Base-by-base conservation (phyloP, 2,888 invertebrate species). In the Poecilus cupreus region DNA sequence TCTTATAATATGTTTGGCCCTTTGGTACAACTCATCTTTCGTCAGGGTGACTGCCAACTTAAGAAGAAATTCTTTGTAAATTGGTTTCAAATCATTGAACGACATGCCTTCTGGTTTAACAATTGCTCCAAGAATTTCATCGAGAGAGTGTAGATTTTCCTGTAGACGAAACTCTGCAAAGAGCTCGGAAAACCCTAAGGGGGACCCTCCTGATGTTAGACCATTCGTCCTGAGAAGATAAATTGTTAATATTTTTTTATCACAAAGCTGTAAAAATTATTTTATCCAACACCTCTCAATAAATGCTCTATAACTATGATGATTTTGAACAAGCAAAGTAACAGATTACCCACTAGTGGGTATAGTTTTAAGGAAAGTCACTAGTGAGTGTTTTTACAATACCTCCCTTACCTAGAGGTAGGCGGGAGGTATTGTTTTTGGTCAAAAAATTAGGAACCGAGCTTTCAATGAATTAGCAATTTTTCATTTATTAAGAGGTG, bases 101-200 rank as follows among this genome's bases (percentile, higher is more conserved):
- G 96, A 96, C 96, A 97, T 97, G 82, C 97, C 97, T 88, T 97
- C 96, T 39, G 96, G 94, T 89, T 96, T 96, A 85, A 97, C 96
- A 87, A 97, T 97, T 86, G 95, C 95, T 86, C 94, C 95, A 72
- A 97, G 91, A 85, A 96, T 96, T 86, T 96, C 96, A 87, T 97
- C 96, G 89, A 96, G 93, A 80, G 95, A 96, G 87, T 96, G 95
- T 75, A 96, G 91, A 86, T 96, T 96, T 90, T 96, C 96, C 89
- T 96, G 96, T 86, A 96, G 93, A 85, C 95, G 93, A 86, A 96
- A 95, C 90, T 96, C 96, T 88, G 95, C 95, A 88, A 96, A 96
- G 85, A 96, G 91, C 90, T 96, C 96, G 87, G 94, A 95, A 90
- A 96, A 96, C 86, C 96, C 96, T 85, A 96, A 90, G 76, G 96